Conservation (phyloP, 2,113 vertebrate genomes). For the Mus pahari region DNA sequence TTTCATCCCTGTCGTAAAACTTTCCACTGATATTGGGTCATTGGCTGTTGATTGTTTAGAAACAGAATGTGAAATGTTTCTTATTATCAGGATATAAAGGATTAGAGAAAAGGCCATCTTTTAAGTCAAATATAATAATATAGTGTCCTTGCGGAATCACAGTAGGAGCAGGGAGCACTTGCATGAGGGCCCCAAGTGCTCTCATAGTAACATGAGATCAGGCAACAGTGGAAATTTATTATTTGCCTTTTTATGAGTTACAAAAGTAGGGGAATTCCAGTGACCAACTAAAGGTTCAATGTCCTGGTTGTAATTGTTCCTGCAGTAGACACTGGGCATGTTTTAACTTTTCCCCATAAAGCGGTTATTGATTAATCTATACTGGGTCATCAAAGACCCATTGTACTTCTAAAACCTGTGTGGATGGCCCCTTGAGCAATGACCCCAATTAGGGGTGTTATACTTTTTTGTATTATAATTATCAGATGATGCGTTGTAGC, state of each 20-base stretch:
- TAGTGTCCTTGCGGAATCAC: neutral
- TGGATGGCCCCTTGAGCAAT: neutral
- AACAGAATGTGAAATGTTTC: neutral
- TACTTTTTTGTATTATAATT: neutral
- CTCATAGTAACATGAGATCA: neutral
- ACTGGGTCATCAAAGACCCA: neutral
- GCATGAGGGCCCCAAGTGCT: neutral
- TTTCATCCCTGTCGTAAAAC: neutral
- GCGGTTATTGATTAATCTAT: neutral
- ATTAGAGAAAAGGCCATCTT: neutral
- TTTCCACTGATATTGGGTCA: neutral
- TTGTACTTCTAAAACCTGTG: neutral
- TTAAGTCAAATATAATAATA: neutral
- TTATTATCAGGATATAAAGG: neutral
- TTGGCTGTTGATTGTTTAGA: neutral
- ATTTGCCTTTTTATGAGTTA: neutral
- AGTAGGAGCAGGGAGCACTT: neutral
- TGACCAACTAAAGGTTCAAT: neutral
- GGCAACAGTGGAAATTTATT: neutral
- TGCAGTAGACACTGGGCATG: neutral
- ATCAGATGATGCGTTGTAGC: neutral
- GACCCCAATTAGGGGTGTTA: neutral
- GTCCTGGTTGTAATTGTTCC: neutral
- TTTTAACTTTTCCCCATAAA: neutral
- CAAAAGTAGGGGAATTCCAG: neutral